Evolutionary conservation across 2,113 vertebrate species (phyloP), one percentile per base, ranked within the genome.

Genomic region (Crotalus horridus): DNA sequence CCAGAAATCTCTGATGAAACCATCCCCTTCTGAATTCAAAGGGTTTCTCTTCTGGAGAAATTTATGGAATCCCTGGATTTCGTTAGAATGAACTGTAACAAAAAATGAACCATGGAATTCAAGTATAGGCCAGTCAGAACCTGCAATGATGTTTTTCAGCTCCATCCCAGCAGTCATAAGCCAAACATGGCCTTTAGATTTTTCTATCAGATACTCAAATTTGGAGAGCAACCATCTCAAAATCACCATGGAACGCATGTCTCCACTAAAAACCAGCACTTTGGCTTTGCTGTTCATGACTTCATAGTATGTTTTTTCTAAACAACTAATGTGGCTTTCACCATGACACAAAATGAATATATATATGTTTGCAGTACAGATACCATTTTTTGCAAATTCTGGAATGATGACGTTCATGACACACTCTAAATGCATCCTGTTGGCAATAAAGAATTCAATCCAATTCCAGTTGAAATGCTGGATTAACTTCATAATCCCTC

Each of bases 171-270:
- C 0, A 9, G 64, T 54, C n/a, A 81, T 11, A 81, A 90, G 74
- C 29, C 48, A 90, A 21, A 90, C 64, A 39, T 90, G 51, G 3
- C 90, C 90, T 55, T 24, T 81, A 6, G n/a, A 29, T 4, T 90
- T 90, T 39, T 21, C 10, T 12, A 39, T 54, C 6, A 11, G 0
- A 0, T 17, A 3, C 0, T 85, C 12, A 23, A 81, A 39, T 54
- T 12, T 0, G 54, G 0, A n/a, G 21, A 74, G 48, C 29, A 90
- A 3, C 46, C 10, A 12, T 54, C 17, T 53, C 29, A 90, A 33
- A 33, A 1, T 0, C 0, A 23, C 0, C 29, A 90, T 90, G 9
- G 46, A 53, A 26, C 2, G 9, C n/a, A 11, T 11, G 1, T 54
- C 59, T 53, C 89, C 61, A 54, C 69, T 51, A 20, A 90, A 53